phyloP scores from a whole-genome alignment of 2,888 invertebrate species.

The Agrypnus murinus region DNA sequence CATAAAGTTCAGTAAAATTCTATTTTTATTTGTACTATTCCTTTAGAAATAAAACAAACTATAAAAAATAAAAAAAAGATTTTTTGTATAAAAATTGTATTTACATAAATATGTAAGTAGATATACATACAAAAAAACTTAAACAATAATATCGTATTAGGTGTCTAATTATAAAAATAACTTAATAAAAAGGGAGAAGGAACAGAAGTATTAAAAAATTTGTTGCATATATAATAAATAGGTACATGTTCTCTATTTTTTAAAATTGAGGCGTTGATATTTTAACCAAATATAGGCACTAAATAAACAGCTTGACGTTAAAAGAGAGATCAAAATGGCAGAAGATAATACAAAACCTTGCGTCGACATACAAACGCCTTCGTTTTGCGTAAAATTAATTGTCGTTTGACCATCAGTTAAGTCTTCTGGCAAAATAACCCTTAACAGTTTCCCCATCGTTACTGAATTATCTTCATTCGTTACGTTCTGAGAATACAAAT shows the following conservation, averaged over 20 bases:
- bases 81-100: conserved; percentile 46
- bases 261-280: conserved; percentile 63
- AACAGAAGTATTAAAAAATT: conserved; percentile 35
- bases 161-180: conserved; percentile 43
- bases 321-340: conserved; percentile 75
- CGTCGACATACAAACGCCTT: conserved; percentile 78
- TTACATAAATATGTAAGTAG: conserved; percentile 46
- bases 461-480: conserved; percentile 74
- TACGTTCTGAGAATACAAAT: conserved; percentile 72
- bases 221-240: conserved; percentile 34
- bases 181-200: conserved; percentile 43
- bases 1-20: too few species aligned
- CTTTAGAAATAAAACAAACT: too few species aligned
- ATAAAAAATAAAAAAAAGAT: too few species aligned
- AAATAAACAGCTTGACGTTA: conserved; percentile 75
- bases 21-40: too few species aligned
- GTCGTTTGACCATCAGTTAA: conserved; percentile 69
- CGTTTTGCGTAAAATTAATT: conserved; percentile 65
- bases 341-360: conserved; percentile 78
- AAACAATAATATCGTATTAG: conserved; percentile 36
- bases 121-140: conserved; percentile 39
- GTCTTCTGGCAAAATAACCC: conserved; percentile 82
- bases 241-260: conserved; percentile 33
- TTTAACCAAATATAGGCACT: conserved; percentile 74
- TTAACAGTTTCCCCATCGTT: conserved; percentile 78